These are phyloP conservation scores for Perca schrenkii DNA, from an alignment of 2,113 vertebrate genomes.

Conservation along the genomic window DNA sequence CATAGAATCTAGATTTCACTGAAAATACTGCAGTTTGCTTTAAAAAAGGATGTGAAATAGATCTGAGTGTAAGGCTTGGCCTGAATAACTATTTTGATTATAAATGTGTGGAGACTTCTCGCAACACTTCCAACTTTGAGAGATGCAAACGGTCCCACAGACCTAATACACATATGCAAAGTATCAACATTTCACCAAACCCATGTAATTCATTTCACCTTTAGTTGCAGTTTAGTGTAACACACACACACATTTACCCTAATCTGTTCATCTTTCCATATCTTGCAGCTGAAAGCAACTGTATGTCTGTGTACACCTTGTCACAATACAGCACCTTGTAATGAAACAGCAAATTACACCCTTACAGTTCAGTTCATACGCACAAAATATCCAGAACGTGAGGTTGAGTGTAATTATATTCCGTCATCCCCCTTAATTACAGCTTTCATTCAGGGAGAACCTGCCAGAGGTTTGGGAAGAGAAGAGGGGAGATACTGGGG, in stretches of 20 bases:
- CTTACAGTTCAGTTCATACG: not conserved
- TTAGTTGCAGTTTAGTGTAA: constrained; percentile 5
- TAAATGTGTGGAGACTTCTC: not conserved
- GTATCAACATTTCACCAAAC: constrained; percentile 19
- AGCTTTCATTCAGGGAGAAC: constrained; percentile 69
- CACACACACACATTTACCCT: too few relatives aligned
- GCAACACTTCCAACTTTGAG: not conserved
- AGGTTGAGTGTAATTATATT: constrained; percentile 71
- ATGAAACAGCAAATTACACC: constrained; percentile 18
- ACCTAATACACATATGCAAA: constrained; percentile 25
- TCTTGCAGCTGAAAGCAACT: too few relatives aligned
- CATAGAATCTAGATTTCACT: not conserved
- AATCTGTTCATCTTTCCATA: too few relatives aligned
- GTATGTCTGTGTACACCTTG: not conserved
- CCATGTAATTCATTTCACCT: constrained; percentile 36
- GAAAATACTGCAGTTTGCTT: not conserved
- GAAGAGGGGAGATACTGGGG: constrained; percentile 56
- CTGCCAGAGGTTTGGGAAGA: constrained; percentile 37
- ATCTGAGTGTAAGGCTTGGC: not conserved
- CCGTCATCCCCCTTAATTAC: constrained; percentile 76
- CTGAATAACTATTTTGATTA: not conserved
- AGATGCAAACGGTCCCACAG: constrained; percentile 1
- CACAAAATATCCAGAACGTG: constrained; percentile 14
- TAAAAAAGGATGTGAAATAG: not conserved
- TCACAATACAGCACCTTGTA: constrained; percentile 4